These are phyloP conservation scores for Drosophila paranaensis DNA, from an alignment of 2,888 invertebrate genomes.

Conservation along the genomic window DNA sequence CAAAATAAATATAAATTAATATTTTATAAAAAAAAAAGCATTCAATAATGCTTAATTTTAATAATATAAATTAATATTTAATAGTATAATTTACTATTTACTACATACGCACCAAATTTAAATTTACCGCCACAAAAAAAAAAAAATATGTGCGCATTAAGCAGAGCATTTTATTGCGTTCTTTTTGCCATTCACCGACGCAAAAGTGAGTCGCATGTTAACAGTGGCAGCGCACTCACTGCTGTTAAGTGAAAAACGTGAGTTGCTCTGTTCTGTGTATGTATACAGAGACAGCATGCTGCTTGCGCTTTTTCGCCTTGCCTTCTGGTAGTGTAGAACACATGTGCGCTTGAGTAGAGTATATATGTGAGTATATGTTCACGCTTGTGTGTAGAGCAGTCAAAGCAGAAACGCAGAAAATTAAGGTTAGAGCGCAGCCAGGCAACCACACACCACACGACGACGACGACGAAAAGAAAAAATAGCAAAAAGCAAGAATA, in stretches of 20 bases:
- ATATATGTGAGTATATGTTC: conserved; percentile 41
- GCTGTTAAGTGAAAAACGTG: conserved; percentile 61
- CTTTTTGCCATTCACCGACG: conserved; percentile 47
- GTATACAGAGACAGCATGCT: conserved; percentile 75
- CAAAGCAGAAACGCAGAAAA: conserved; percentile 80
- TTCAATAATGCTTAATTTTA: no score
- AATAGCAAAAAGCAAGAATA: conserved; percentile 61
- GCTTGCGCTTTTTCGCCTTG: conserved; percentile 51
- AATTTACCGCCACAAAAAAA: conserved; percentile 4
- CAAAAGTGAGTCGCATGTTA: conserved; percentile 27
- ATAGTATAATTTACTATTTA: not conserved
- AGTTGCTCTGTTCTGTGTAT: conserved; percentile 78
- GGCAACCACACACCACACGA: conserved; percentile 53
- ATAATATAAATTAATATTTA: not conserved
- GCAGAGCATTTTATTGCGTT: not conserved
- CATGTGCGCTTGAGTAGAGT: conserved; percentile 65
- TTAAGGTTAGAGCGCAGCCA: conserved; percentile 82
- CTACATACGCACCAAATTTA: no score
- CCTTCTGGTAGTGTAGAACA: conserved; percentile 61
- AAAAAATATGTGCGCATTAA: conserved; percentile 10
- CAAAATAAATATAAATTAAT: not conserved
- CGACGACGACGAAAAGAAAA: conserved; percentile 52
- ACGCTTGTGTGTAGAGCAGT: conserved; percentile 69
- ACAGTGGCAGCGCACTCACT: conserved; percentile 28
- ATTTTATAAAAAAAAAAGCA: no score